Conservation (phyloP, 2,797 vertebrate genomes). For the Pantherophis vulpinus region DNA sequence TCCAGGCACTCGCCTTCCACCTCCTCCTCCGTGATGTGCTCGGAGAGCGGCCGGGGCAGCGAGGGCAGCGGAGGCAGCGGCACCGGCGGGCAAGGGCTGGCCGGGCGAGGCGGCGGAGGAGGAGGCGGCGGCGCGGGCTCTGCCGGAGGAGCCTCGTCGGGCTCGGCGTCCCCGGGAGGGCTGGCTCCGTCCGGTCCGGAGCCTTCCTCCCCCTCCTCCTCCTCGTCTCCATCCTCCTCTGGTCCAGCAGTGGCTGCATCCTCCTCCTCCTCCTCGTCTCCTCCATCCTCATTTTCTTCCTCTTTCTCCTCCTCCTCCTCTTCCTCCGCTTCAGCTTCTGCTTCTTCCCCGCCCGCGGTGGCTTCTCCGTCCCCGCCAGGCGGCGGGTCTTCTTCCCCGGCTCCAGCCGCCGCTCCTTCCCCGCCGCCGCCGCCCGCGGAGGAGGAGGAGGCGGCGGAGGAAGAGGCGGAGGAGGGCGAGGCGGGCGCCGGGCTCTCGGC, state of each 20-base stretch:
- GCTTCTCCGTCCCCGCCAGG: background rate
- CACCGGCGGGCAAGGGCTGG: conserved; percentile 41
- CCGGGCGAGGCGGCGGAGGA: background rate
- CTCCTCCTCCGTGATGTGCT: conserved; percentile 90
- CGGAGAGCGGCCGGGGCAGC: conserved; percentile 85
- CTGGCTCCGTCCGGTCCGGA: background rate
- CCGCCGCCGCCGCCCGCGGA: conserved; percentile 32
- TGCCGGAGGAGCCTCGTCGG: background rate
- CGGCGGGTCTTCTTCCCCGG: background rate
- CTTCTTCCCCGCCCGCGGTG: background rate
- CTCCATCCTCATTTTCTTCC: background rate
- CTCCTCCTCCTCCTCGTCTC: background rate
- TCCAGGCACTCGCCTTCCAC: conserved; percentile 94
- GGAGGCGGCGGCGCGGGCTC: background rate
- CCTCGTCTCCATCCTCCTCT: background rate
- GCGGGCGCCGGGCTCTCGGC: conserved; percentile 74
- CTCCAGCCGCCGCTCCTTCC: background rate
- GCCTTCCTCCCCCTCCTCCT: background rate
- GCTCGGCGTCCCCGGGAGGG: background rate
- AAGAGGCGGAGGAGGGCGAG: conserved; percentile 52
- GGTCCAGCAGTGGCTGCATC: background rate
- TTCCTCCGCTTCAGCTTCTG: background rate
- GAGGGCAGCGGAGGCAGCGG: conserved; percentile 65
- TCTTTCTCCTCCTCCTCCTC: background rate
- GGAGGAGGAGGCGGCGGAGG: conserved; percentile 57